A percentile compares a stretch with the other conserved stretches of the same genome.
Conservation (phyloP, 1,140 invertebrate genomes). For the Latrodectus geometricus region DNA sequence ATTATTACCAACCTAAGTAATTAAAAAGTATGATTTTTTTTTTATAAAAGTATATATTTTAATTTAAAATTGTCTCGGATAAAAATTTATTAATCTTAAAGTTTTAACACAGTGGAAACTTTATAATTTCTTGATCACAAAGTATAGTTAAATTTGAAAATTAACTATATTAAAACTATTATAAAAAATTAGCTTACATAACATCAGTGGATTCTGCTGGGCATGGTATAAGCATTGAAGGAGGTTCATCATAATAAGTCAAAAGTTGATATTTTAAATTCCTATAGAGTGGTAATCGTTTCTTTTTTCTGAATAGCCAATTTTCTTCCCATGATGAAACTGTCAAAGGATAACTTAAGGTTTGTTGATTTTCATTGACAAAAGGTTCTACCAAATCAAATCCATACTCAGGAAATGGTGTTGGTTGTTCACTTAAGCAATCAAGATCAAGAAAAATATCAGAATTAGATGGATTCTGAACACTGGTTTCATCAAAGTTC, state of each 20-base stretch:
- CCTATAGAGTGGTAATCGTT: slow-evolving; percentile 56
- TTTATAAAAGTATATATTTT: too few species aligned
- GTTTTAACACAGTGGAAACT: too few species aligned
- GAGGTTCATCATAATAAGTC: slow-evolving; percentile 64
- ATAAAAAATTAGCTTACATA: slow-evolving; percentile 61
- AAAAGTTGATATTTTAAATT: slow-evolving; percentile 65
- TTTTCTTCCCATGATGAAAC: slow-evolving; percentile 82
- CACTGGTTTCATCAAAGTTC: slow-evolving; percentile 36
- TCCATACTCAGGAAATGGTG: slow-evolving; percentile 80
- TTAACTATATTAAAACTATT: too few species aligned
- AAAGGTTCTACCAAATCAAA: slow-evolving; percentile 74
- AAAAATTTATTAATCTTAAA: too few species aligned
- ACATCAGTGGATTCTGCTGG: slow-evolving; percentile 76
- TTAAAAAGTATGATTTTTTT: too few species aligned
- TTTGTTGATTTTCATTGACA: background rate
- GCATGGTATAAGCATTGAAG: slow-evolving; percentile 72
- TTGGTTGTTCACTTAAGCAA: slow-evolving; percentile 35
- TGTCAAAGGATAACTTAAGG: slow-evolving; percentile 17
- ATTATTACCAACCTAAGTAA: too few species aligned
- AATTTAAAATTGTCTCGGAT: too few species aligned
- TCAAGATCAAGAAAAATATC: slow-evolving; percentile 33
- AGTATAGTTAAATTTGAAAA: too few species aligned
- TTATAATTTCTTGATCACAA: too few species aligned
- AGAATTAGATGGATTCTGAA: slow-evolving; percentile 17
- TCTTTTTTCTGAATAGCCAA: slow-evolving; percentile 81